Evolutionary conservation across 2,888 invertebrate genomes (phyloP).

Genomic region (Tenthredo scrophulariae): DNA sequence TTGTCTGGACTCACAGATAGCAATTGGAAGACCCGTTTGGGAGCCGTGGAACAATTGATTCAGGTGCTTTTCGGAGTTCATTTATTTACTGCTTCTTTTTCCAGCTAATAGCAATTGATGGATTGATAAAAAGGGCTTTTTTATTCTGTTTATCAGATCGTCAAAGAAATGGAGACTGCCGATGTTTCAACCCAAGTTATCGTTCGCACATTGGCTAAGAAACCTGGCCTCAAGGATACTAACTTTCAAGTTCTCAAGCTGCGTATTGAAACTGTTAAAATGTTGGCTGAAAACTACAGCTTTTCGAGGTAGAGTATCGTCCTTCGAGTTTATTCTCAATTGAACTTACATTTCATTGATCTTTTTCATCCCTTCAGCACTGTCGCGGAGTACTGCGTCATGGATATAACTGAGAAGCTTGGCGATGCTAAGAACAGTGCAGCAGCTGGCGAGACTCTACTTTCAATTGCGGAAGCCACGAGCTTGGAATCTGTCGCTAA

Average conservation of each 20-base stretch:
- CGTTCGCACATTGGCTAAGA: slow-evolving; percentile 86
- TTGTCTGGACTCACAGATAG: slow-evolving; percentile 85
- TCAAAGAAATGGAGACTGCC: slow-evolving; percentile 83
- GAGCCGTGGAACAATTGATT: slow-evolving; percentile 87
- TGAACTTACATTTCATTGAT: slow-evolving; percentile 6
- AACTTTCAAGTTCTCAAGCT: slow-evolving; percentile 95
- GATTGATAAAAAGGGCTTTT: slow-evolving; percentile 2
- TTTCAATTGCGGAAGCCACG: slow-evolving; percentile 88
- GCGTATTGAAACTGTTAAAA: slow-evolving; percentile 88
- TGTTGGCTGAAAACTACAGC: slow-evolving; percentile 87
- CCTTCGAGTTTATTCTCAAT: neutral
- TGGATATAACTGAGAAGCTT: slow-evolving; percentile 91
- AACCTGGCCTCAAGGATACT: slow-evolving; percentile 93
- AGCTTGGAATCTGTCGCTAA: slow-evolving; percentile 87
- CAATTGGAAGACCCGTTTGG: slow-evolving; percentile 92
- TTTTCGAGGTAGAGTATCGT: slow-evolving; percentile 81
- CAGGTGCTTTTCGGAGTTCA: slow-evolving; percentile 71
- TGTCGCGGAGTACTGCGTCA: slow-evolving; percentile 87
- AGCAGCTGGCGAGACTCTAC: slow-evolving; percentile 85
- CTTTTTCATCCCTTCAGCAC: slow-evolving; percentile 78
- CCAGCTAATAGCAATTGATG: neutral
- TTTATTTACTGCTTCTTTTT: neutral
- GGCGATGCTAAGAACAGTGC: slow-evolving; percentile 90
- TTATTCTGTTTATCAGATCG: slow-evolving; percentile 72
- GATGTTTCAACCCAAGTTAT: slow-evolving; percentile 88